Evolutionary conservation across 2,113 vertebrate genomes (phyloP).

Genomic region (Emydocephalus ijimae): DNA sequence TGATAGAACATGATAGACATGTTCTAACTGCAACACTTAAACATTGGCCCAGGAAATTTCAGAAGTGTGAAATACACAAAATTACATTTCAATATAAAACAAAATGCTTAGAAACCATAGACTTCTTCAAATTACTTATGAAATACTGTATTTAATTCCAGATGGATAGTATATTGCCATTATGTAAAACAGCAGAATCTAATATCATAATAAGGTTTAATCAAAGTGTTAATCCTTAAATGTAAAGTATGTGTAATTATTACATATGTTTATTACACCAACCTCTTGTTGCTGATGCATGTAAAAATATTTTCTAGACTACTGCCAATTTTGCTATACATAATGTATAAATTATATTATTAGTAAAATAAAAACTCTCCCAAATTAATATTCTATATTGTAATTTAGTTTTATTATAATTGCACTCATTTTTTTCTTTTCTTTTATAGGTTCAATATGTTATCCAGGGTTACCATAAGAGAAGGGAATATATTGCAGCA

Average conservation of each 20-base stretch:
- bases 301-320: constrained; percentile 28
- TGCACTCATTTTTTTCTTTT: constrained; percentile 34
- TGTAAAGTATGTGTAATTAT: neutral
- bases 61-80: neutral
- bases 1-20: neutral
- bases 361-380: neutral
- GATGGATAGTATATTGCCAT: neutral
- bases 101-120: constrained; percentile 25
- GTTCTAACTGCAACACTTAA: neutral
- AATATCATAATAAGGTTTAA: neutral
- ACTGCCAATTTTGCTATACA: neutral
- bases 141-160: neutral
- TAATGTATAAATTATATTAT: neutral
- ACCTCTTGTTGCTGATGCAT: neutral
- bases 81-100: neutral
- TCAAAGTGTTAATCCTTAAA: neutral
- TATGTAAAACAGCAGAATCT: neutral
- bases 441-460: constrained; percentile 92
- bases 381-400: neutral
- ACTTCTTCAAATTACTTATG: constrained; percentile 3
- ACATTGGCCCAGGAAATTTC: neutral
- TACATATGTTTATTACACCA: neutral
- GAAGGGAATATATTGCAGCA: constrained; percentile 96
- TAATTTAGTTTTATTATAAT: neutral
- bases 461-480: constrained; percentile 97